These are phyloP conservation scores for Chionis minor DNA, from an alignment of 2,113 vertebrate genomes.

Conservation along the genomic window DNA sequence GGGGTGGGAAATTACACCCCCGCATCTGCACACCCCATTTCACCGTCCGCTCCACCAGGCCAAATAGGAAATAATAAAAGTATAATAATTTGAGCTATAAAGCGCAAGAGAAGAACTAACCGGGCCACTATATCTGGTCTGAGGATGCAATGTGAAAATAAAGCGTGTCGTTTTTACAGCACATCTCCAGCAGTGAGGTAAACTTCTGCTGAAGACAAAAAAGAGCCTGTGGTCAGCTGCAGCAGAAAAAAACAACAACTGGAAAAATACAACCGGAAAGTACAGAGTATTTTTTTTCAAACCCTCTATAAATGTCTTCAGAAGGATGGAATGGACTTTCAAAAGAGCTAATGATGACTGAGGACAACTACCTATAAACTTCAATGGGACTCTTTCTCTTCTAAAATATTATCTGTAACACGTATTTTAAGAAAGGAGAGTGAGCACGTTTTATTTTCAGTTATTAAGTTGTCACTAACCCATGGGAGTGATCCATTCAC, in stretches of 20 bases:
- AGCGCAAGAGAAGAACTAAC: not conserved
- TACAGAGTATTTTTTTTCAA: not conserved
- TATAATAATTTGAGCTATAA: not conserved
- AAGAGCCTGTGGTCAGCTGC: not conserved
- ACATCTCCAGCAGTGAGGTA: conserved; percentile 6
- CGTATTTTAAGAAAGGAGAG: not conserved
- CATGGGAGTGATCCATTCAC: conserved; percentile 3
- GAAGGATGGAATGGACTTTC: conserved; percentile 21
- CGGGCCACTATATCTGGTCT: not conserved
- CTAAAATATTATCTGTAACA: not conserved
- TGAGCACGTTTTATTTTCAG: not conserved
- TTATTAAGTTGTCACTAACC: conserved; percentile 31
- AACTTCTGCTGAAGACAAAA: not conserved
- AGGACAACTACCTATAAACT: not conserved
- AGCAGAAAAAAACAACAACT: not conserved
- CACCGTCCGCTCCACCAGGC: not conserved
- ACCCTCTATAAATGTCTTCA: not conserved
- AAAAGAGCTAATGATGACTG: not conserved
- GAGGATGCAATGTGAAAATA: not conserved
- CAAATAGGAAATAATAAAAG: not conserved
- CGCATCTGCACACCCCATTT: not conserved
- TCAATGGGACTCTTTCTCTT: not conserved
- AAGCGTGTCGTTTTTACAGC: not conserved
- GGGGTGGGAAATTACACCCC: not conserved
- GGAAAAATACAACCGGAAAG: conserved; percentile 2